Evolutionary conservation across 2,113 vertebrate genomes (phyloP).

Genomic region (Gopherus flavomarginatus): DNA sequence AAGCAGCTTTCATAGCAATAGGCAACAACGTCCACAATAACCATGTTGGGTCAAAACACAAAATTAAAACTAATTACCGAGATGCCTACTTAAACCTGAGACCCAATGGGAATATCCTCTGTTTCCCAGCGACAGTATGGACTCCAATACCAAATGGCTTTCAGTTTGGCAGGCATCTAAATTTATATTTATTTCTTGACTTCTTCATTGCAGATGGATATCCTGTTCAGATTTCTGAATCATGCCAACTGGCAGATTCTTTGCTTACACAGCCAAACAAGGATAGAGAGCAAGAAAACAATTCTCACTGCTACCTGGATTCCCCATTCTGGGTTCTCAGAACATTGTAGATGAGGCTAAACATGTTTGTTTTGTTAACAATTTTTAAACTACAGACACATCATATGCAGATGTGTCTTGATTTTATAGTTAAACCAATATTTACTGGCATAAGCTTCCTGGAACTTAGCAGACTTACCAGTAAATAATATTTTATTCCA

Average conservation of each 20-base stretch:
- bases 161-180: neutral
- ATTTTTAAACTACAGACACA: neutral
- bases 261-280: neutral
- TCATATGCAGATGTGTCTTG: neutral
- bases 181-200: neutral
- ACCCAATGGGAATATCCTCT: neutral
- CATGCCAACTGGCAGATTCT: neutral
- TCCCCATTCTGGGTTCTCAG: neutral
- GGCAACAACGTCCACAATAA: neutral
- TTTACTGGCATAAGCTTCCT: neutral
- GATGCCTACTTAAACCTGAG: neutral
- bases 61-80: neutral
- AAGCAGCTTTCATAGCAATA: neutral
- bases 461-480: neutral
- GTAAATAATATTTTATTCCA: constrained; percentile 6
- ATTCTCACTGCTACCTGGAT: neutral
- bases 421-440: neutral
- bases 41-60: neutral
- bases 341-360: neutral
- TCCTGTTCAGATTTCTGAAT: neutral
- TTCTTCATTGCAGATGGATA: neutral
- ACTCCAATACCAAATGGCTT: neutral
- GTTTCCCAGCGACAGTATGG: neutral
- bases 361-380: neutral
- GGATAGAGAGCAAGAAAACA: neutral